Conservation (phyloP, 2,888 invertebrate genomes). For the Xestia c-nigrum region DNA sequence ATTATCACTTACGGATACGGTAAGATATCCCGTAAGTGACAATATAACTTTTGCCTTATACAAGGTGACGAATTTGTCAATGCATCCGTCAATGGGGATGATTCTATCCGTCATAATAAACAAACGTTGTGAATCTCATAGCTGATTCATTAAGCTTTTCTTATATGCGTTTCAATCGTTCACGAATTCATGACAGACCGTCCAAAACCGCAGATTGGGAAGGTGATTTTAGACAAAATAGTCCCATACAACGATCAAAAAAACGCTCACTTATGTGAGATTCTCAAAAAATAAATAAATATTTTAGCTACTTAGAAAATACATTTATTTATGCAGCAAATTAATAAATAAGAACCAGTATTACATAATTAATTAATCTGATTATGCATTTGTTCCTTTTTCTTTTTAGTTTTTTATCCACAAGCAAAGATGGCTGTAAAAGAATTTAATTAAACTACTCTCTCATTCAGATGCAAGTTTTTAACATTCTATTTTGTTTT, state of each 20-base stretch:
- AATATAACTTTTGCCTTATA: too few species aligned
- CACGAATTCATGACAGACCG: too few species aligned
- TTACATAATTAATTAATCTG: constrained; percentile 9
- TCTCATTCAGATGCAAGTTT: constrained; percentile 2
- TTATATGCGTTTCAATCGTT: too few species aligned
- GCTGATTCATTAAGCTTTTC: too few species aligned
- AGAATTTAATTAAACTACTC: constrained; percentile 1
- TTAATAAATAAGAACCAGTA: neutral
- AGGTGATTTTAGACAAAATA: too few species aligned
- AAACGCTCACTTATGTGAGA: neutral
- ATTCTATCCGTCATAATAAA: neutral
- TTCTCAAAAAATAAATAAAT: neutral
- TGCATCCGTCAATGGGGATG: neutral
- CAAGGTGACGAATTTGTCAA: neutral
- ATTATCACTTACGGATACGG: too few species aligned
- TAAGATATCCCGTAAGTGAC: too few species aligned
- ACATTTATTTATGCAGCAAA: neutral
- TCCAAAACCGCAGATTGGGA: too few species aligned
- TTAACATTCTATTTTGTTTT: constrained; percentile 5
- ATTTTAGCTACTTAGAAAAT: neutral
- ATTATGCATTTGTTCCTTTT: neutral
- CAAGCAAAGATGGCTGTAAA: neutral
- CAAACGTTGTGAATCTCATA: neutral
- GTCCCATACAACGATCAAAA: neutral
- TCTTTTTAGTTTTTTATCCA: constrained; percentile 2